These are phyloP conservation scores for Neopipo cinnamomea DNA, from an alignment of 2,113 vertebrate genomes.

Conservation along the genomic window DNA sequence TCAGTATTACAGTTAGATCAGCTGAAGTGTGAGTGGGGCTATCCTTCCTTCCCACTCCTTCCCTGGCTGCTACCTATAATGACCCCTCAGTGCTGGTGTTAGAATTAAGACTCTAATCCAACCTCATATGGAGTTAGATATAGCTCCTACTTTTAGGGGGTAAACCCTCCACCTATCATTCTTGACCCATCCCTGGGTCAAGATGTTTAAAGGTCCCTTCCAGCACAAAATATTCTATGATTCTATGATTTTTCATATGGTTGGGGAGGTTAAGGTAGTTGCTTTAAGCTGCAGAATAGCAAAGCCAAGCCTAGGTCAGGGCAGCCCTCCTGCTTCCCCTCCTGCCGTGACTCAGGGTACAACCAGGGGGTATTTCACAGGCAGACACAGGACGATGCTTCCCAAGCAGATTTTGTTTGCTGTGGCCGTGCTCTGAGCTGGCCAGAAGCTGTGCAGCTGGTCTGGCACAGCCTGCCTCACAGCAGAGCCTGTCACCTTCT, in stretches of 20 bases:
- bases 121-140: not conserved
- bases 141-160: not conserved
- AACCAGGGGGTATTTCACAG: not conserved
- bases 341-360: fast-evolving
- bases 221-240: not conserved
- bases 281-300: not conserved
- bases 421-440: not conserved
- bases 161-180: not conserved
- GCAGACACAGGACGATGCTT: not conserved
- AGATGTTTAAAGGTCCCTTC: not conserved
- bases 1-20: not conserved
- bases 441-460: not conserved
- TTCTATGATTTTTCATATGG: not conserved
- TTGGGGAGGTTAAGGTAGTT: not conserved
- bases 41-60: not conserved
- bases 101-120: not conserved
- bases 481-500: not conserved
- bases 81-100: not conserved
- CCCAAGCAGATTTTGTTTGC: not conserved
- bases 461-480: not conserved
- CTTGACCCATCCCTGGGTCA: not conserved
- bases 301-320: not conserved
- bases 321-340: not conserved
- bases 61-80: not conserved
- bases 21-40: not conserved